Conservation (phyloP, 2,797 vertebrate species). For the Urosaurus nigricauda region DNA sequence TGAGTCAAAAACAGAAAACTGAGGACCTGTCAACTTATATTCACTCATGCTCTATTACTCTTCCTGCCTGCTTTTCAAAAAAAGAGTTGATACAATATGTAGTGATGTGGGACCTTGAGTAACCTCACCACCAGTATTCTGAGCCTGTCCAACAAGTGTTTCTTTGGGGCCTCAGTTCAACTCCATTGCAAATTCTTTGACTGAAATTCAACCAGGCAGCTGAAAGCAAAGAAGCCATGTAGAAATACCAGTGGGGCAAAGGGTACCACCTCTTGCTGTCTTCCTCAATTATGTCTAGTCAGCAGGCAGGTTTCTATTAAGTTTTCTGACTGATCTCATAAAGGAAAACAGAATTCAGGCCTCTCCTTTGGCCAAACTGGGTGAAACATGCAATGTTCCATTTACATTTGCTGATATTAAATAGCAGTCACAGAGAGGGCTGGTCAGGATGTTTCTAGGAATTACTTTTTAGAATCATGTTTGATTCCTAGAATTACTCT, state of each 20-base stretch:
- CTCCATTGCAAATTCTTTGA: constrained; percentile 38
- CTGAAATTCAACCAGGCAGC: constrained; percentile 57
- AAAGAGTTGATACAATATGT: background rate
- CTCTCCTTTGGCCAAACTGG: background rate
- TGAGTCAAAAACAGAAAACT: constrained; percentile 26
- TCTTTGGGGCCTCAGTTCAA: constrained; percentile 28
- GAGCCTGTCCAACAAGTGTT: constrained; percentile 28
- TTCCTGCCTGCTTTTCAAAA: background rate
- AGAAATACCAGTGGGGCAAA: constrained; percentile 49
- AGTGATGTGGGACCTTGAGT: background rate
- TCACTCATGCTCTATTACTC: constrained; percentile 12
- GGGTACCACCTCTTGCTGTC: constrained; percentile 53
- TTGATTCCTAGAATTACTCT: too few species aligned
- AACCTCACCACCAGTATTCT: constrained; percentile 14
- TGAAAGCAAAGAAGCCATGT: constrained; percentile 61
- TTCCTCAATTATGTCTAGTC: constrained; percentile 36
- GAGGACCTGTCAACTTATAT: background rate
- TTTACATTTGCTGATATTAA: constrained; percentile 1
- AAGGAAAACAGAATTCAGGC: constrained; percentile 25
- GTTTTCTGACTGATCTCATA: constrained; percentile 7
- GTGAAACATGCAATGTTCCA: background rate
- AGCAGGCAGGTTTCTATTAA: constrained; percentile 52
- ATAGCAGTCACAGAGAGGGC: background rate
- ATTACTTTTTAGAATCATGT: too few species aligned
- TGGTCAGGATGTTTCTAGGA: too few species aligned